Evolutionary conservation across 2,888 invertebrate species (phyloP).

Genomic region (Lithodes maja): DNA sequence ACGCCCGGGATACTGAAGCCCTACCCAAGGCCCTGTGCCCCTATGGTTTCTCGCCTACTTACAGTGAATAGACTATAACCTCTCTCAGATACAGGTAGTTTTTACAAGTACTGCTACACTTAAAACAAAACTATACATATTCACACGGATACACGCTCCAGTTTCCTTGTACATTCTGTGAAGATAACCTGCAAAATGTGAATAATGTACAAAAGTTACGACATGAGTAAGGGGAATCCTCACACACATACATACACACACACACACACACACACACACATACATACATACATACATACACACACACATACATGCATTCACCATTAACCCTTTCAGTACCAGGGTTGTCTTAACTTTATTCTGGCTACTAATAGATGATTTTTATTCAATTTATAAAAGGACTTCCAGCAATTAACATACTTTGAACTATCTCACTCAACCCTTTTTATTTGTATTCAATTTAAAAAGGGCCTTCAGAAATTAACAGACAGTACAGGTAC

Average conservation of each 20-base stretch:
- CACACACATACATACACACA: neutral
- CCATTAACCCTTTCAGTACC: neutral
- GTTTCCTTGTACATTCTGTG: slow-evolving; percentile 1
- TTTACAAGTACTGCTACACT: neutral
- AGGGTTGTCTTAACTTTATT: too few species aligned
- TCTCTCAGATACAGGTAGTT: neutral
- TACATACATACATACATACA: neutral
- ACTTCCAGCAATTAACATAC: too few species aligned
- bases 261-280: neutral
- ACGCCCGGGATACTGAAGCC: too few species aligned
- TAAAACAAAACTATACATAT: neutral
- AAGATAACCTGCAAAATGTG: neutral
- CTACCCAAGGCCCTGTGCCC: too few species aligned
- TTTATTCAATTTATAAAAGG: too few species aligned
- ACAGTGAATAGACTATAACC: neutral
- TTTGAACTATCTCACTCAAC: too few species aligned
- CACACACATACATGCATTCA: slow-evolving; percentile 1
- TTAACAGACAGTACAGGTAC: too few species aligned
- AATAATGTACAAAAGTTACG: neutral
- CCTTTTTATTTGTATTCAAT: too few species aligned
- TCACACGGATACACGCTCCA: slow-evolving; percentile 3
- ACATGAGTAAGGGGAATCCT: neutral
- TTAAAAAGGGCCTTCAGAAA: too few species aligned
- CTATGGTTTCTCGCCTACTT: too few species aligned
- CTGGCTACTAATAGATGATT: too few species aligned